Percentiles rank a stretch among this genome's conserved stretches.
These are phyloP conservation scores for Myoxocephalus aenaeus DNA, from an alignment of 2,797 vertebrate genomes.

Conservation along the genomic window DNA sequence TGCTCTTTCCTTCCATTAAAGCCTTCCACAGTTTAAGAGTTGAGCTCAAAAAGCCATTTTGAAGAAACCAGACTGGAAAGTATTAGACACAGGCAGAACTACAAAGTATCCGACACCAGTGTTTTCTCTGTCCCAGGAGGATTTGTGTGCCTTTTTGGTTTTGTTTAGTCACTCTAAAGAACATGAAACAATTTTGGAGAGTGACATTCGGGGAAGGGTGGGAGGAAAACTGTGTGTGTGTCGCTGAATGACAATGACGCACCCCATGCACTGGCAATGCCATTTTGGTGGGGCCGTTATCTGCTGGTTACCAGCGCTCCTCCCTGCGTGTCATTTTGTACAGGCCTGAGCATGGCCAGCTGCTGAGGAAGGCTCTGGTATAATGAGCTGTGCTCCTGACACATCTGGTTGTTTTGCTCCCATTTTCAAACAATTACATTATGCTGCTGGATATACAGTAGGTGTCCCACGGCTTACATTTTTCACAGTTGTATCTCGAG, in stretches of 20 bases:
- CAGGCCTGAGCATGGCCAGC: conserved; percentile 29
- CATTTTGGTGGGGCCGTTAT: conserved; percentile 60
- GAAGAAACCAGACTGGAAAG: conserved; percentile 69
- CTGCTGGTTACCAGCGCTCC: conserved; percentile 58
- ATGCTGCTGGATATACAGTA: conserved; percentile 32
- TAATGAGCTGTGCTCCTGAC: conserved; percentile 65
- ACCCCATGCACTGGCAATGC: not conserved
- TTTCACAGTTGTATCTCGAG: not conserved
- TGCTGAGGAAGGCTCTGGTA: conserved; percentile 17
- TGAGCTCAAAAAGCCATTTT: conserved; percentile 65
- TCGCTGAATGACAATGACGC: conserved; percentile 58
- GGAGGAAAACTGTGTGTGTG: conserved; percentile 36
- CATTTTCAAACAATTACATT: conserved; percentile 39
- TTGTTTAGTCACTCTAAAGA: conserved; percentile 76
- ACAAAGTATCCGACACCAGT: conserved; percentile 65
- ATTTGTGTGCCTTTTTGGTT: conserved; percentile 75
- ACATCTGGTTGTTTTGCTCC: conserved; percentile 65
- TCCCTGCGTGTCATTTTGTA: conserved; percentile 39
- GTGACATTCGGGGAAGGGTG: conserved; percentile 43
- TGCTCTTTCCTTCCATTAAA: conserved; percentile 41
- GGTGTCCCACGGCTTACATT: not conserved
- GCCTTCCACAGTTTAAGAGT: conserved; percentile 42
- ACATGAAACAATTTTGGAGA: conserved; percentile 73
- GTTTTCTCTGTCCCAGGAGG: conserved; percentile 67
- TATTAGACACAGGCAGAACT: conserved; percentile 67